Conservation (phyloP, 2,113 vertebrate species). For the Lepus timidus region DNA sequence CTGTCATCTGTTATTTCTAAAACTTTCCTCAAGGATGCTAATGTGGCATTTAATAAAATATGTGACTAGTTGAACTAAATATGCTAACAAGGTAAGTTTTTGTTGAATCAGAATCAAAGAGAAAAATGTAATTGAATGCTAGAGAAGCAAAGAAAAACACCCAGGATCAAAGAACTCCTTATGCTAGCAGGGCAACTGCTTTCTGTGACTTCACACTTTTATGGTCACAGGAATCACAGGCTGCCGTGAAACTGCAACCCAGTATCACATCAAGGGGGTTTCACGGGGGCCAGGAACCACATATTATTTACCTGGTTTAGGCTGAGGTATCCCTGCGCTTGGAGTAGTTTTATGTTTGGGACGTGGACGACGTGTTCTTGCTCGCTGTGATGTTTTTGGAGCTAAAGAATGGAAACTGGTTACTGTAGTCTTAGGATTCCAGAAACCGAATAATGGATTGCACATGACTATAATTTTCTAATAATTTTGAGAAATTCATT, state of each 20-base stretch:
- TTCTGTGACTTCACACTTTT: not conserved
- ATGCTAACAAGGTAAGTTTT: not conserved
- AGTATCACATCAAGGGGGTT: rapidly evolving
- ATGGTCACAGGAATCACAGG: not conserved
- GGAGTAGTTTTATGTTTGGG: slow-evolving; percentile 69
- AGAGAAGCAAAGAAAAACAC: slow-evolving; percentile 13
- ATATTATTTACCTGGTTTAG: slow-evolving; percentile 81
- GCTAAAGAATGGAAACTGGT: slow-evolving; percentile 80
- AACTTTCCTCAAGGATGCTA: not conserved
- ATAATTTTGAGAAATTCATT: slow-evolving; percentile 10
- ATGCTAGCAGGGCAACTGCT: not conserved
- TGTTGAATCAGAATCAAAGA: slow-evolving; percentile 6
- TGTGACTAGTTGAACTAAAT: not conserved
- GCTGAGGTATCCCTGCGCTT: slow-evolving; percentile 55
- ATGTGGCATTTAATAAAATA: not conserved
- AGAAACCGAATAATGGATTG: slow-evolving; percentile 42
- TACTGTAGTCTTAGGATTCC: slow-evolving; percentile 32
- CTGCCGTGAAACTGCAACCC: not conserved
- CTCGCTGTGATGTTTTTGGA: slow-evolving; percentile 56
- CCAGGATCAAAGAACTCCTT: not conserved
- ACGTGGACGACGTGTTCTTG: slow-evolving; percentile 61
- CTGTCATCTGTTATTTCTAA: not conserved
- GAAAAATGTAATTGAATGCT: not conserved
- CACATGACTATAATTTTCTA: not conserved
- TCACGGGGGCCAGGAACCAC: not conserved